phyloP scores from a whole-genome alignment of 2,888 invertebrate species.

The Troides helena region DNA sequence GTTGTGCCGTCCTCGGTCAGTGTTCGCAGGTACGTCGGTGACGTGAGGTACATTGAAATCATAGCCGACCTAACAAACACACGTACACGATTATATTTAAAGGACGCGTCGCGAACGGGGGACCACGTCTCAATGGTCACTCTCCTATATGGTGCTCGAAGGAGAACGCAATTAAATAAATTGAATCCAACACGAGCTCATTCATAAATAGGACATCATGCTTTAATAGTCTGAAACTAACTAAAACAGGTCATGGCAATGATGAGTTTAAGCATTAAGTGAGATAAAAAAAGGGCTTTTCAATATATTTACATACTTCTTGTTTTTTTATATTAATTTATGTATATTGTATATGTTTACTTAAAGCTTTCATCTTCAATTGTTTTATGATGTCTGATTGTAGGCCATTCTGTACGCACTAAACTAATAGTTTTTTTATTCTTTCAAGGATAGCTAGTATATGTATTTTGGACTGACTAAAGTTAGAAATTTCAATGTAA shows the following conservation, averaged over 20 bases:
- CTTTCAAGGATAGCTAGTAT: too few relatives aligned
- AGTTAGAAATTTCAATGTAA: too few relatives aligned
- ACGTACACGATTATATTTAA: conserved; percentile 57
- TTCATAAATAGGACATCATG: conserved; percentile 44
- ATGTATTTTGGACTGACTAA: too few relatives aligned
- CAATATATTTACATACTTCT: background rate
- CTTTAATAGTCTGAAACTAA: conserved; percentile 37
- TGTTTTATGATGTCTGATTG: too few relatives aligned
- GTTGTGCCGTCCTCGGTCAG: conserved; percentile 61
- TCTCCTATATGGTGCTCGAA: conserved; percentile 41
- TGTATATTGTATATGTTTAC: too few relatives aligned
- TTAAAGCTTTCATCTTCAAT: too few relatives aligned
- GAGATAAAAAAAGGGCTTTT: background rate
- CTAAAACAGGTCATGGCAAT: conserved; percentile 49
- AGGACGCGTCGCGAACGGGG: conserved; percentile 44
- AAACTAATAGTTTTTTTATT: too few relatives aligned
- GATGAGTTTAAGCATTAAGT: conserved; percentile 21
- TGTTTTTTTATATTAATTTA: background rate
- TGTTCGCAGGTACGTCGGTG: conserved; percentile 47
- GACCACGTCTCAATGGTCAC: conserved; percentile 42
- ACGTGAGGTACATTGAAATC: conserved; percentile 54
- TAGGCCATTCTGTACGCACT: too few relatives aligned
- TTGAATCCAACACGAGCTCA: conserved; percentile 39
- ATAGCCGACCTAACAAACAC: conserved; percentile 52
- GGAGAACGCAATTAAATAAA: conserved; percentile 39